These are phyloP conservation scores for Emydocephalus ijimae DNA, from an alignment of 2,113 vertebrate species.

Conservation along the genomic window DNA sequence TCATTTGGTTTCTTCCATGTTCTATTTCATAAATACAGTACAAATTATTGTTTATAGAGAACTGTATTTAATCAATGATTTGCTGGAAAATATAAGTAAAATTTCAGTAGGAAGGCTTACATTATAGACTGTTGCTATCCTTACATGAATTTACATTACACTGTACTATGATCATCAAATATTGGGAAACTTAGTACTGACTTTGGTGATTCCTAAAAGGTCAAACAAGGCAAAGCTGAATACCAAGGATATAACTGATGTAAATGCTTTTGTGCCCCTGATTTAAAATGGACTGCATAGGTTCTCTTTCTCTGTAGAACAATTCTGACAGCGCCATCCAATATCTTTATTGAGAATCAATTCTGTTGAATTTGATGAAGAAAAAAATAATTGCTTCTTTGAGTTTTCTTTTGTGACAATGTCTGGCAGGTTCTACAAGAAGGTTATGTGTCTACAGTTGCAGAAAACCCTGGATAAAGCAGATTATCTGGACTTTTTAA, in stretches of 20 bases:
- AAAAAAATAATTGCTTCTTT: neutral
- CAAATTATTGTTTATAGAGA: neutral
- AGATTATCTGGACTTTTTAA: neutral
- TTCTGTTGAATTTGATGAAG: neutral
- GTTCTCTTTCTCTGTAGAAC: neutral
- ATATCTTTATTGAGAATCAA: neutral
- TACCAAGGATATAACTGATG: neutral
- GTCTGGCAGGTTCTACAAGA: neutral
- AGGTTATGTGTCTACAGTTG: neutral
- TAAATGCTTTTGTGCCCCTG: neutral
- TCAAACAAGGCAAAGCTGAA: neutral
- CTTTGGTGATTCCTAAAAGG: neutral
- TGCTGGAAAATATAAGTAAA: neutral
- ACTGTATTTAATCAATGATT: neutral
- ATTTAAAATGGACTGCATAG: neutral
- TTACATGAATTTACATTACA: neutral
- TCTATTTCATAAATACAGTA: neutral
- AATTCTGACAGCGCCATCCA: neutral
- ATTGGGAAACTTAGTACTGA: neutral
- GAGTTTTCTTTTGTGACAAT: neutral
- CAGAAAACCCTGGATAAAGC: neutral
- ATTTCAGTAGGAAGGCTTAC: fast-evolving
- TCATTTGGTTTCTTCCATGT: neutral
- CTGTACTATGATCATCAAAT: fast-evolving
- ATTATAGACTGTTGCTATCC: neutral